These are phyloP conservation scores for Vulpes ferrilata DNA, from an alignment of 2,113 vertebrate genomes.

Conservation along the genomic window DNA sequence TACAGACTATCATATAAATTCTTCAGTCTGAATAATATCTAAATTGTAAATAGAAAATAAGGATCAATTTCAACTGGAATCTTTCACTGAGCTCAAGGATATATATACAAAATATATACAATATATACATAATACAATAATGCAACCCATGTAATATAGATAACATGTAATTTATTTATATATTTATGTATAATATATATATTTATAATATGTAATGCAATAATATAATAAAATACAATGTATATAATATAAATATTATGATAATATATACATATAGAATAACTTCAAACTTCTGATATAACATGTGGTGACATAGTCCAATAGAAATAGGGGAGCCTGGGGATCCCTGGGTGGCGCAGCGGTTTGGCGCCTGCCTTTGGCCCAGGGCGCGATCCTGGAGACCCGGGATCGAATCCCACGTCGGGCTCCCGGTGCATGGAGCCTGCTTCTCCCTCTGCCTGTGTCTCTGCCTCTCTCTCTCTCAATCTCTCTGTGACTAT, in stretches of 20 bases:
- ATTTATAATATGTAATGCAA: neutral
- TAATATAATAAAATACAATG: neutral
- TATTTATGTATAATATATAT: neutral
- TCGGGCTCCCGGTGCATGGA: too few relatives aligned
- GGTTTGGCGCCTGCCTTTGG: too few relatives aligned
- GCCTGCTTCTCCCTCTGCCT: too few relatives aligned
- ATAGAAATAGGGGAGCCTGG: too few relatives aligned
- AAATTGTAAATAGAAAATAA: conserved; percentile 29
- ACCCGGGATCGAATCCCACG: too few relatives aligned
- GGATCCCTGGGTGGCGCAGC: too few relatives aligned
- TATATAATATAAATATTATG: neutral
- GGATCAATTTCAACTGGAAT: conserved; percentile 30
- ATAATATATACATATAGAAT: neutral
- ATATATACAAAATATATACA: neutral
- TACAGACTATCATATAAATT: neutral
- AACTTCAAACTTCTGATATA: neutral
- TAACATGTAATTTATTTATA: neutral
- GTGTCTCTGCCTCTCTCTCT: too few relatives aligned
- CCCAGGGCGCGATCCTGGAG: too few relatives aligned
- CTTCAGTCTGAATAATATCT: neutral
- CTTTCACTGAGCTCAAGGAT: neutral
- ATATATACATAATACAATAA: neutral
- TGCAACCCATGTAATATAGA: neutral
- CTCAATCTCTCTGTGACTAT: too few relatives aligned
- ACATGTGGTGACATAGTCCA: neutral